Evolutionary conservation across 2,888 invertebrate species (phyloP), one percentile per base, ranked within the genome.

Genomic region (Cosmorhoe ocellata): DNA sequence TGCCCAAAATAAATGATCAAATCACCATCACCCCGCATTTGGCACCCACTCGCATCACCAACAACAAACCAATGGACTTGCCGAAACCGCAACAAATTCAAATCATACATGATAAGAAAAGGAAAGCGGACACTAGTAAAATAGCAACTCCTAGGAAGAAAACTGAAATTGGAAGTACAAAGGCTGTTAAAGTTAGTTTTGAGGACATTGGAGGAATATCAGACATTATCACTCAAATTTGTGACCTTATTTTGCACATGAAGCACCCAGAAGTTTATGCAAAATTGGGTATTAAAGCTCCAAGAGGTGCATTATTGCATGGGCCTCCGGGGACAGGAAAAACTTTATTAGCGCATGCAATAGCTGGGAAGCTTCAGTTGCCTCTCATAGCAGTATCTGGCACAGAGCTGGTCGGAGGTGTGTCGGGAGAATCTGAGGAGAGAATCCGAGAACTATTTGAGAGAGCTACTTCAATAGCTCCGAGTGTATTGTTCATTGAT

Each of bases 251-350:
- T 41, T 91, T 97, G 63, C 98, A 98, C 74, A 93, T 98, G 79
- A 95, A 94, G 68, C 96, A 97, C 71, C 97, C 98, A 1, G 96
- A 97, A 79, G 93, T 98, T n/a, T 98, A 97, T 79, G 90, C 91
- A 51, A 92, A 94, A 61, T 90, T 98, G 56, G 98, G 98, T 1
- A 93, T 97, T 43, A 93, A 95, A 58, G 96, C 98, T 30, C 97
- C 98, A 0, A 92, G 97, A 71, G 99, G 98, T 18, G 95, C 99
- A 67, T 84, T 99, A 40, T 88, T 99, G 37, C 98, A 99, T 79
- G 99, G 99, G 0, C 99, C 99, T 0, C 97, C 99, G 0, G 99
- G 99, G 0, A 97, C 98, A 76, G 99, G 99, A 0, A 97, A 97
- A 84, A 96, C 95, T 2, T 87, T 96, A 46, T 71, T 97, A 51